These are phyloP conservation scores for Drosophila oshimai DNA, from an alignment of 1,140 invertebrate species.

Conservation along the genomic window DNA sequence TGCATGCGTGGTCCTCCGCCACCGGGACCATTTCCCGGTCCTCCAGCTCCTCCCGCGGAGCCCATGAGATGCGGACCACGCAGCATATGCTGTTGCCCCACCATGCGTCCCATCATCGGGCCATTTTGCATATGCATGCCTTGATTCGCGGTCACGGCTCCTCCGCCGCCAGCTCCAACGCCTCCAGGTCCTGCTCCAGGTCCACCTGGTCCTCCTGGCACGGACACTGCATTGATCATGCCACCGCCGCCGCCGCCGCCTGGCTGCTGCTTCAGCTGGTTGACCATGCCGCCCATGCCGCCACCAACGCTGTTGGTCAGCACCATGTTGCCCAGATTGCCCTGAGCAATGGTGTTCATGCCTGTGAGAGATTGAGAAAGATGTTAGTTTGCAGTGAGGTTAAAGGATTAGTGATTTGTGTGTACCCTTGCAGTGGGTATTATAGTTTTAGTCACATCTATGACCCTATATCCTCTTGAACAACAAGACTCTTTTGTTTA, in stretches of 20 bases:
- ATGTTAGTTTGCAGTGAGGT: not conserved
- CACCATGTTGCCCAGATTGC: constrained; percentile 87
- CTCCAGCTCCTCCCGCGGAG: constrained; percentile 43
- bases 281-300: constrained; percentile 82
- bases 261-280: constrained; percentile 83
- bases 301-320: constrained; percentile 88
- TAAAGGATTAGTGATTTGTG: no score
- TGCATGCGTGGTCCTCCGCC: constrained; percentile 83
- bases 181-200: constrained; percentile 36
- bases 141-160: constrained; percentile 70
- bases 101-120: constrained; percentile 86
- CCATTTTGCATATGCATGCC: constrained; percentile 87
- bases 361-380: constrained; percentile 62
- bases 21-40: constrained; percentile 51
- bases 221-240: constrained; percentile 83
- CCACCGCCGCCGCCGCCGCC: constrained; percentile 56
- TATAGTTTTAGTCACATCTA: no score
- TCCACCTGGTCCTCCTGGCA: constrained; percentile 22
- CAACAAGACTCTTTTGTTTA: no score
- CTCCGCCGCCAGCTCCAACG: constrained; percentile 50
- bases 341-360: constrained; percentile 86
- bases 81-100: constrained; percentile 84
- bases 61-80: constrained; percentile 76
- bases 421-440: no score
- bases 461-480: no score